Base-by-base conservation (phyloP, 2,888 invertebrate species). In the Eudemis profundana region DNA sequence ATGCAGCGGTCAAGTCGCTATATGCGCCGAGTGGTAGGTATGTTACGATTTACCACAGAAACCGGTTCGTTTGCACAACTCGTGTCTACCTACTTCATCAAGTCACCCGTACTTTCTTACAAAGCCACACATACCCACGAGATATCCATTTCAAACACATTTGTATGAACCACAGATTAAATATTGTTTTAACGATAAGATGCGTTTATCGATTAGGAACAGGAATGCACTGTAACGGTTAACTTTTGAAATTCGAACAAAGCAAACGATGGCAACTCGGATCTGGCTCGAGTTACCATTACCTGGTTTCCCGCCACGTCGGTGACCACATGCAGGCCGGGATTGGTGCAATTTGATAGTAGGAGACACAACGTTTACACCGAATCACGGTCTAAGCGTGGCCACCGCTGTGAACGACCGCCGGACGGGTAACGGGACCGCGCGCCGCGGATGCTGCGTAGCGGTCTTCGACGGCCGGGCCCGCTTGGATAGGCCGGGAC, bases 401-500 rank as follows among this genome's bases (percentile, higher is more conserved):
- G 88, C 85, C 89, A 86, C 86, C 85, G 90, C 89, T 79, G 90
- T 89, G 90, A 90, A 90, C 90, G 86, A 86, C 87, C 85, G 82
- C 83, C 85, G 84, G 83, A 83, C 88, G 86, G 84, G 74, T 91
- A 91, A 91, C 91, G 91, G 91, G 87, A 90, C 80, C 74, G 87
- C 89, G 89, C 86, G 88, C 88, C 86, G 82, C 86, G 88, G 90
- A 90, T 90, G 90, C 90, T 90, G 88, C 83, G 84, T 89, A 89
- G 89, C 90, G 90, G 89, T 87, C 85, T 84, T 78, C 85, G 87
- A 82, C 82, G 88, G 78, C 78, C 84, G 86, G 84, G 86, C 88
- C 91, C 90, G 90, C 87, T 89, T 89, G 89, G 89, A 90, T 91
- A 90, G 92, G 92, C 93, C 92, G 93, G 92, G 93, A 93, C 93